Base-by-base conservation (phyloP, 2,888 invertebrate genomes). In the Lepidocyrtoides sp. region DNA sequence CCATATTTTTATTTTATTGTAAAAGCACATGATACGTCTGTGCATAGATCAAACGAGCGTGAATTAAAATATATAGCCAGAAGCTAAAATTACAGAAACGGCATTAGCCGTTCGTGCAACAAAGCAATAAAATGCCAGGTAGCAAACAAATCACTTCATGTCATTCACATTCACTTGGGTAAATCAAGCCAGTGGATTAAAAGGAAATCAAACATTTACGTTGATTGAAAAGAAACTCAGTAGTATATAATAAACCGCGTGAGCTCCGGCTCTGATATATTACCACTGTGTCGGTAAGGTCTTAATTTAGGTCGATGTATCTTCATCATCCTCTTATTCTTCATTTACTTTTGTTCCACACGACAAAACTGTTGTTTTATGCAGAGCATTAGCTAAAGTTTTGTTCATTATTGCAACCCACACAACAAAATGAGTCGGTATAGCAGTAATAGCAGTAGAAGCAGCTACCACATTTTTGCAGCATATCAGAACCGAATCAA, bases 291-390 rank as follows among this genome's bases (percentile, higher is more conserved):
- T 63, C 5, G 63, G 29, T 36, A 69, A 69, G 36, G 36, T 69
- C 69, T 69, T 69, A 41, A 69, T 69, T 69, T 69, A 36, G 69
- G 69, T 69, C 32, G 69, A 17, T 69, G 41, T 69, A 69, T 41
- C 32, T 36, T 66, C 32, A 66, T 66, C 60, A 60, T 60, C 60
- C 17, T 60, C 60, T 5, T 60, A n/a, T n/a, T 63, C 69, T 69
- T 69, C 69, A 69, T 69, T 69, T 36, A 32, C 36, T 69, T 69
- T 41, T n/a, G 69, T 69, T 69, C 69, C 69, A 69, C 69, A n/a
- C 32, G 20, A n/a, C 36, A 63, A 63, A 63, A 63, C 17, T 14
- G n/a, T n/a, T n/a, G n/a, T n/a, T n/a, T n/a, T n/a, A n/a, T n/a
- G n/a, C n/a, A n/a, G n/a, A n/a, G n/a, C n/a, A n/a, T n/a, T n/a